These are phyloP conservation scores for Cordilura impudica DNA, from an alignment of 2,888 invertebrate genomes.

Conservation along the genomic window DNA sequence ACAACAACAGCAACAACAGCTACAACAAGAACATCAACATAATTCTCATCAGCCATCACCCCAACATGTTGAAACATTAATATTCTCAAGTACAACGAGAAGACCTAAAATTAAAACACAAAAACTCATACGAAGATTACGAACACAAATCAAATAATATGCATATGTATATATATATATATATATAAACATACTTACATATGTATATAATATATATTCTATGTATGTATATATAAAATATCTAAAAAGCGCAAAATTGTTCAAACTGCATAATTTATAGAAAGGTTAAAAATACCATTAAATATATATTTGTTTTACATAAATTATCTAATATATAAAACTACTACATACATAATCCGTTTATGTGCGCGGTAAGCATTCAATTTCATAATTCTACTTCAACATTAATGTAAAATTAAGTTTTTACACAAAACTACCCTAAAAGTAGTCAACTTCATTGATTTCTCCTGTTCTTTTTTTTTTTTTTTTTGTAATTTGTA, in stretches of 20 bases:
- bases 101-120: conserved; percentile 73
- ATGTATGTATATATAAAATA: too few relatives aligned
- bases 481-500: background rate
- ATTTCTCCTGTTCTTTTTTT: background rate
- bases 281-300: conserved; percentile 4
- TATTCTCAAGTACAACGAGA: conserved; percentile 64
- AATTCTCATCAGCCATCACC: conserved; percentile 60
- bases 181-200: too few relatives aligned
- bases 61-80: conserved; percentile 56
- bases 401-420: background rate
- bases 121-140: conserved; percentile 73
- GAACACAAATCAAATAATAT: conserved; percentile 71
- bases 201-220: too few relatives aligned
- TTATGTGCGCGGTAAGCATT: conserved; percentile 18
- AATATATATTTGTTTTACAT: background rate
- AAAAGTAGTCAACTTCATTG: conserved; percentile 23
- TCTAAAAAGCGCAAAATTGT: background rate
- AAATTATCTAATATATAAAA: background rate
- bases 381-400: conserved; percentile 1
- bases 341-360: conserved; percentile 8
- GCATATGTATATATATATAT: too few relatives aligned
- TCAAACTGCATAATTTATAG: background rate
- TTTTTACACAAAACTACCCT: conserved; percentile 19
- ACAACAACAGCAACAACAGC: conserved; percentile 57
- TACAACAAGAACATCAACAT: conserved; percentile 51